phyloP scores from a whole-genome alignment of 2,888 invertebrate species.

The Caenorhabditis sinica region DNA sequence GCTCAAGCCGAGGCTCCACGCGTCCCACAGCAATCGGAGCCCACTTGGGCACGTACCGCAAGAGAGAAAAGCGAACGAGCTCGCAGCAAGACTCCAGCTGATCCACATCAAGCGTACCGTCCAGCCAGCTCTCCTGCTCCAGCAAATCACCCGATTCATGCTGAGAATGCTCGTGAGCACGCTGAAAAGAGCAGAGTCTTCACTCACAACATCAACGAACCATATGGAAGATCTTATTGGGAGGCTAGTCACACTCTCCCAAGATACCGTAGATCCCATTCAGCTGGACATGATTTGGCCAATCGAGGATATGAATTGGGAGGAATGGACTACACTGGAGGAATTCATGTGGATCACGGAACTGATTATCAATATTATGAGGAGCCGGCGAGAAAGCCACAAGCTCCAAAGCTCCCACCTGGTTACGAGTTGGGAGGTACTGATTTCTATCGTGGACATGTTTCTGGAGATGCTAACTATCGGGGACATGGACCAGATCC shows the following conservation, averaged over 20 bases:
- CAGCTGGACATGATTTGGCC: conserved; percentile 60
- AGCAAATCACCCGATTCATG: conserved; percentile 64
- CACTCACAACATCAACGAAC: conserved; percentile 69
- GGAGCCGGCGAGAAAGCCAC: conserved; percentile 64
- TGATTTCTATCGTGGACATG: conserved; percentile 74
- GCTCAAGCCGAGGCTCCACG: conserved; percentile 75
- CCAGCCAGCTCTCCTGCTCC: conserved; percentile 66
- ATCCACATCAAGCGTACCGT: conserved; percentile 60
- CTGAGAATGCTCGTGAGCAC: conserved; percentile 72
- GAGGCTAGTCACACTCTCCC: conserved; percentile 63
- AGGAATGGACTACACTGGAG: conserved; percentile 73
- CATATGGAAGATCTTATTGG: conserved; percentile 66
- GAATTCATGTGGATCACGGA: conserved; percentile 70
- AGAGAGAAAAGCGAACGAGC: conserved; percentile 76
- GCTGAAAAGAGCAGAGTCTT: conserved; percentile 72
- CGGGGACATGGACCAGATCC: conserved; percentile 81
- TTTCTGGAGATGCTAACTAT: conserved; percentile 73
- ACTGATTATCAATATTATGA: conserved; percentile 68
- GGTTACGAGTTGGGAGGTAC: conserved; percentile 73
- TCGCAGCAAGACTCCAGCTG: conserved; percentile 71
- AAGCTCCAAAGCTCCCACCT: conserved; percentile 54
- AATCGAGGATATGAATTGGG: conserved; percentile 73
- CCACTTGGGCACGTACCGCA: conserved; percentile 72
- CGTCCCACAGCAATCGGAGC: conserved; percentile 72
- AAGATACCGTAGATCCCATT: conserved; percentile 59